Conservation (phyloP, 2,797 vertebrate genomes). For the Echiichthys vipera region DNA sequence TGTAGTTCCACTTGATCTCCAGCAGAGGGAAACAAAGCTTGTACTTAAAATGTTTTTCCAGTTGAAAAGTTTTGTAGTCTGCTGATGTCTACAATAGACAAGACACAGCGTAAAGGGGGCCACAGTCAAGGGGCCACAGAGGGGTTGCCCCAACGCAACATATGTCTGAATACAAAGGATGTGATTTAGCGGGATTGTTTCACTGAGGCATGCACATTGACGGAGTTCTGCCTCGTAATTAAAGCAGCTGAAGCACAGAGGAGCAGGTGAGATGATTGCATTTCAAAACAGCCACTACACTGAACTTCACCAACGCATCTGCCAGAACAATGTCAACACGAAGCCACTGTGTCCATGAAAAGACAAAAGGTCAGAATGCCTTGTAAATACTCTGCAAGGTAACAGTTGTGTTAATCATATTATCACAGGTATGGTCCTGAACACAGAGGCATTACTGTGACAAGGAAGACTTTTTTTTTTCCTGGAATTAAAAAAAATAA, state of each 20-base stretch:
- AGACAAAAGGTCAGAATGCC: slow-evolving; percentile 25
- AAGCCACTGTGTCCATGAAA: neutral
- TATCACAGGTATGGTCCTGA: slow-evolving; percentile 10
- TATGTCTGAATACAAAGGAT: neutral
- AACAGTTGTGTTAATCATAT: slow-evolving; percentile 49
- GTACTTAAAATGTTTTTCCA: neutral
- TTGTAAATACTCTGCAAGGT: slow-evolving; percentile 11
- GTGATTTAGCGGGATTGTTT: neutral
- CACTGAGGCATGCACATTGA: neutral
- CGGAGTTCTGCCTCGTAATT: neutral
- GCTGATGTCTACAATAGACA: slow-evolving; percentile 2
- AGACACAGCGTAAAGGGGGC: neutral
- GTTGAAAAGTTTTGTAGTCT: slow-evolving; percentile 44
- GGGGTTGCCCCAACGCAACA: neutral
- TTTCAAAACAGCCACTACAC: neutral
- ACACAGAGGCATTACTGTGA: neutral
- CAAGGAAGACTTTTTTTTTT: neutral
- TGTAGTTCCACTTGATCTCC: slow-evolving; percentile 40
- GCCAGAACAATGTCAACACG: slow-evolving; percentile 1
- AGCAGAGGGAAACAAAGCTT: slow-evolving; percentile 74
- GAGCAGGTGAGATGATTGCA: neutral
- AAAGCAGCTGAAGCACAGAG: neutral
- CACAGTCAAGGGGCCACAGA: neutral
- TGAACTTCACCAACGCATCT: neutral
- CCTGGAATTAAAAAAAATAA: slow-evolving; percentile 3